A percentile compares a stretch with the other conserved stretches of the same genome.
These are phyloP conservation scores for Tokudaia muenninki DNA, from an alignment of 2,797 vertebrate genomes.

Conservation along the genomic window DNA sequence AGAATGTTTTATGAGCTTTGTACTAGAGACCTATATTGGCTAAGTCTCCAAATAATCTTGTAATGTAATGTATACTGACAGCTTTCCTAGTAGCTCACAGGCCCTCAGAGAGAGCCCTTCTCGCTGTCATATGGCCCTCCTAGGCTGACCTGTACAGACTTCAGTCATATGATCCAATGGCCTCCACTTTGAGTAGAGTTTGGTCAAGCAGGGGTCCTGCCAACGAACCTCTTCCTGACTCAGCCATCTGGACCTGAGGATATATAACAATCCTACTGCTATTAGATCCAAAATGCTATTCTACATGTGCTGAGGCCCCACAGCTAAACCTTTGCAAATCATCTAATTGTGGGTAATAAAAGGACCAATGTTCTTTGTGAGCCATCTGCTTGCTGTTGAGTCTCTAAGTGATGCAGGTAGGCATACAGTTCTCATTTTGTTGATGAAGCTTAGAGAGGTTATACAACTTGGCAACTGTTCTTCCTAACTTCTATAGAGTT, in stretches of 20 bases:
- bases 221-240: neutral
- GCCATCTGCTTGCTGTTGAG: neutral
- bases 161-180: too few species aligned
- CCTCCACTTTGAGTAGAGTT: neutral
- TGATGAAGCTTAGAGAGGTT: neutral
- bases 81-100: neutral
- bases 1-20: neutral
- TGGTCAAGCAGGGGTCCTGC: neutral
- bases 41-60: neutral
- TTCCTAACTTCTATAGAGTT: neutral
- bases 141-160: neutral
- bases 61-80: neutral
- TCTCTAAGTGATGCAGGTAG: neutral
- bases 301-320: neutral
- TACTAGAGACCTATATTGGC: neutral
- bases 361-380: neutral
- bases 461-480: neutral
- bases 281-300: neutral
- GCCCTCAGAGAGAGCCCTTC: too few species aligned
- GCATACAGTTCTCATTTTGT: neutral
- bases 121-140: neutral
- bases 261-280: neutral
- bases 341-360: neutral
- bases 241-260: too few species aligned
- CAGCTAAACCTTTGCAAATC: neutral